phyloP scores from a whole-genome alignment of 2,888 invertebrate species.

The Coleophora deauratella region DNA sequence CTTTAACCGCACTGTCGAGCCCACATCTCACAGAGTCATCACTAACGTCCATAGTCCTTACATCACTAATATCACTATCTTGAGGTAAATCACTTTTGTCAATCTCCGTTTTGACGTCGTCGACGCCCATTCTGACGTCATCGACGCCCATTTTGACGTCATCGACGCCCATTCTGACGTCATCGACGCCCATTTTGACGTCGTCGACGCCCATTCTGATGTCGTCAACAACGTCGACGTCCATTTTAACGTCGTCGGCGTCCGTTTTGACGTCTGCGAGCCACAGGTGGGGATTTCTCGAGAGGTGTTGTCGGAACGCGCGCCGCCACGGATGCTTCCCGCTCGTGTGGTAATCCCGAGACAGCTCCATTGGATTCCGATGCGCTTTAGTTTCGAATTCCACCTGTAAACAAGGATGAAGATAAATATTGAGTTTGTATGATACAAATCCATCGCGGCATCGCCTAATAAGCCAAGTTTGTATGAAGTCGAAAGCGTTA shows the following conservation, averaged over 20 bases:
- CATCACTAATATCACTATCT: constrained; percentile 47
- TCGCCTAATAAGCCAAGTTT: neutral
- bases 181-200: constrained; percentile 13
- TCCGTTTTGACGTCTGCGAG: constrained; percentile 18
- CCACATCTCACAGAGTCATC: neutral
- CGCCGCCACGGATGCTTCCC: constrained; percentile 59
- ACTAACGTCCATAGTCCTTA: constrained; percentile 29
- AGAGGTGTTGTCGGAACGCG: constrained; percentile 51
- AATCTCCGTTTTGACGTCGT: constrained; percentile 13
- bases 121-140: constrained; percentile 19
- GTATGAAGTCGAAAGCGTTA: too few species aligned
- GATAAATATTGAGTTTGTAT: neutral
- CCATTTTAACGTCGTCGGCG: constrained; percentile 12
- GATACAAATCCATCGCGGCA: too few species aligned
- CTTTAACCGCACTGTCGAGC: constrained; percentile 33
- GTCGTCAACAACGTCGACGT: constrained; percentile 12
- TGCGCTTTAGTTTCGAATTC: constrained; percentile 55
- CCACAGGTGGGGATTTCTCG: constrained; percentile 47
- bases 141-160: constrained; percentile 16
- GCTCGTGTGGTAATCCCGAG: constrained; percentile 54
- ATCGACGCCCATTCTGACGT: constrained; percentile 13
- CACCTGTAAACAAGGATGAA: constrained; percentile 27
- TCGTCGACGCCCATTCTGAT: constrained; percentile 14
- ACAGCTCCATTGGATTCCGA: constrained; percentile 52
- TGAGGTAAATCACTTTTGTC: constrained; percentile 26